Evolutionary conservation across 2,113 vertebrate species (phyloP).

Genomic region (Phrynosoma platyrhinos): DNA sequence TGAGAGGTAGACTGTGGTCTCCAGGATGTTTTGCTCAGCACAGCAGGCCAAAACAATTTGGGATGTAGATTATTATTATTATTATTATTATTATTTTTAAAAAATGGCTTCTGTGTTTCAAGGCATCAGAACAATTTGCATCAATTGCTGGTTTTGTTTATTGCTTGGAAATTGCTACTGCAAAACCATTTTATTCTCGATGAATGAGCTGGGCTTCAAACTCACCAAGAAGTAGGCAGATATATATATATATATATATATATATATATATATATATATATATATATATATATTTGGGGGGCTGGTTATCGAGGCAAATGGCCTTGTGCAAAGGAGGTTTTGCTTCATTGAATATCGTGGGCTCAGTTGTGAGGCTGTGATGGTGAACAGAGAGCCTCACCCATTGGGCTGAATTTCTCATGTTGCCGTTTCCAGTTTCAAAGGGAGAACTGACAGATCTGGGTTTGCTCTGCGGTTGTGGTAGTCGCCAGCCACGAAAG

Average conservation of each 20-base stretch:
- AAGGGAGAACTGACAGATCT: neutral
- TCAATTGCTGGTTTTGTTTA: constrained; percentile 56
- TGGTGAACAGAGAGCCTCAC: constrained; percentile 27
- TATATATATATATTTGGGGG: too few species aligned
- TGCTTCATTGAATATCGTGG: constrained; percentile 19
- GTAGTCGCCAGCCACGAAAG: neutral
- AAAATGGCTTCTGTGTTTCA: too few species aligned
- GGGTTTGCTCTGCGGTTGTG: neutral
- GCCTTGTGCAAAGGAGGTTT: constrained; percentile 33
- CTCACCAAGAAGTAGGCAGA: constrained; percentile 11
- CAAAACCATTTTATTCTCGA: constrained; percentile 45
- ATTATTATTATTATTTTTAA: too few species aligned
- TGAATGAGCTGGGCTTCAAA: constrained; percentile 63
- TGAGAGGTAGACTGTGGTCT: neutral
- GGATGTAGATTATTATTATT: too few species aligned
- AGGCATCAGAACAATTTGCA: constrained; percentile 25
- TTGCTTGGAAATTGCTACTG: constrained; percentile 57
- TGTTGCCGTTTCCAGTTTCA: constrained; percentile 9
- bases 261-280: too few species aligned
- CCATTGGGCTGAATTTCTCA: neutral
- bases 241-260: too few species aligned
- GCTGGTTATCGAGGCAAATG: constrained; percentile 41
- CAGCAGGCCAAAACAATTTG: neutral
- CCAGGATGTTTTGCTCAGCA: rapidly evolving
- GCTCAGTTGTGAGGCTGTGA: neutral